Evolutionary conservation across 1,140 invertebrate genomes (phyloP), one percentile per base, ranked within the genome.

Genomic region (Schlechtendalia chinensis): DNA sequence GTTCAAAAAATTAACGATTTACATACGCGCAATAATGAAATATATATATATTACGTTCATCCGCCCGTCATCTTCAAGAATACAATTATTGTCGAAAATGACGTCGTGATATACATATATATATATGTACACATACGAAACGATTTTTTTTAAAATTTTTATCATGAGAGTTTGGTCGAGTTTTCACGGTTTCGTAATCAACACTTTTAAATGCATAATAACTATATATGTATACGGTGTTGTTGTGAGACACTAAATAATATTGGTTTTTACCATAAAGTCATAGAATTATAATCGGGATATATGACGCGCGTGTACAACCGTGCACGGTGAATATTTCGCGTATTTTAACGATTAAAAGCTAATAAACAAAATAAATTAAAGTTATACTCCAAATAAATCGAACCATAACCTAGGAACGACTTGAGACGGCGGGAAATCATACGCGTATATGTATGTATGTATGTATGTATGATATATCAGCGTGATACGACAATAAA

Each of bases 381-480:
- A 65, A 65, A 50, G 45, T 69, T 50, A 69, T 27, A 69, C 24
- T 50, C 14, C 22, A 79, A 79, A 27, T 58, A 63, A 79, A 79
- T 79, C 75, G 75, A 79, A 61, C 75, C 75, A 54, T 63, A 79
- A 47, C 39, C 54, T 77, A 79, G 75, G 75, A 79, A 79, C 75
- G 75, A 29, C 47, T 79, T 79, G 24, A n/a, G n/a, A 79, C 75
- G 75, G 75, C 75, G 75, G 75, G 75, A 79, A 63, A 59, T 79
- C 22, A 45, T 54, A 39, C 32, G 3, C 47, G 12, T 50, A 50
- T 39, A 50, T n/a, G n/a, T n/a, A n/a, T n/a, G n/a, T n/a, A n/a
- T n/a, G n/a, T n/a, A n/a, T n/a, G n/a, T n/a, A n/a, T n/a, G n/a
- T n/a, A n/a, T n/a, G n/a, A n/a, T n/a, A n/a, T n/a, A n/a, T n/a